Evolutionary conservation across 2,797 vertebrate species (phyloP).

Genomic region (Taeniopygia guttata): DNA sequence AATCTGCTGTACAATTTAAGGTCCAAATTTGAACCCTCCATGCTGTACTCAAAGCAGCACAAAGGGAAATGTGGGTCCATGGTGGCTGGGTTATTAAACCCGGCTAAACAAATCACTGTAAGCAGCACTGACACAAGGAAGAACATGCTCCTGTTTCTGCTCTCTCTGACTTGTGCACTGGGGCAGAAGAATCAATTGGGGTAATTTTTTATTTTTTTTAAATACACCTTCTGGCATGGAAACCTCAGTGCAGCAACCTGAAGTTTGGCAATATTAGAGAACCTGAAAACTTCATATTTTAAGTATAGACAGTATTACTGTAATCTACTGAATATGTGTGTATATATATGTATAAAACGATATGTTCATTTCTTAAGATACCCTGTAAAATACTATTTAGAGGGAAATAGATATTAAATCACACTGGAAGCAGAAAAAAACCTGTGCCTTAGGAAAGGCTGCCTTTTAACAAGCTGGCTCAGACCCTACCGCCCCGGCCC

Average conservation of each 20-base stretch:
- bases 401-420: not conserved
- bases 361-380: not conserved
- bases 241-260: not conserved
- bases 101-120: not conserved
- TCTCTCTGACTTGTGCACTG: not conserved
- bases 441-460: not conserved
- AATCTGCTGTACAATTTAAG: not conserved
- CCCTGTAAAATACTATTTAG: not conserved
- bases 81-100: not conserved
- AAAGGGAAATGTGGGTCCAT: not conserved
- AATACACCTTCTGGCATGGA: not conserved
- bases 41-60: not conserved
- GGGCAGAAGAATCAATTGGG: not conserved
- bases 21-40: not conserved
- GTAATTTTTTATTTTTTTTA: fast-evolving
- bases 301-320: fast-evolving
- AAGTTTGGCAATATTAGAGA: not conserved
- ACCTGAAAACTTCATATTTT: not conserved
- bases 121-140: not conserved
- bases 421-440: not conserved
- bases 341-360: fast-evolving
- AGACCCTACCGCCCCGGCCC: no score
- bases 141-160: not conserved
- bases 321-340: not conserved
- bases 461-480: not conserved